Evolutionary conservation across 2,113 vertebrate genomes (phyloP), one percentile per base, ranked within the genome.

Genomic region (Pygoscelis adeliae): DNA sequence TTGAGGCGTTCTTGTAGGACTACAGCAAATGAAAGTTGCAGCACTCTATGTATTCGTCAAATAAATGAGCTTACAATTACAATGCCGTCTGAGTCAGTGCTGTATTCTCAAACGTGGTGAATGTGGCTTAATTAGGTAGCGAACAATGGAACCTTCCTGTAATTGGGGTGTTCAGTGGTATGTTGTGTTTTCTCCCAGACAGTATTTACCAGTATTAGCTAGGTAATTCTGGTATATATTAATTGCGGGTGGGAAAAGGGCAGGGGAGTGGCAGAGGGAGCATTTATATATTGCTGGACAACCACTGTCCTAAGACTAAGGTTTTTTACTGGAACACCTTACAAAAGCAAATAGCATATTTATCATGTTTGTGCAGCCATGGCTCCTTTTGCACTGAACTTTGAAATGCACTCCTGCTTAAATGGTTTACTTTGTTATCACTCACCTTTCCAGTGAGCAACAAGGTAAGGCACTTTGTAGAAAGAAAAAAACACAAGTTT

Each of bases 1-100:
- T 95, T 80, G 63, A 96, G 30, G n/a, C 67, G 4, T 62, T 95
- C 67, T 91, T 95, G 56, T 95, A 65, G n/a, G 79, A 83, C 82
- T 32, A 13, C 73, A 96, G 87, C 84, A 83, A 85, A 73, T 96
- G 30, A 49, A 56, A 25, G 38, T 38, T 73, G n/a, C 56, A 66
- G 44, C 25, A 21, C 34, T 72, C 76, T 29, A 6, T 71, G 56
- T 36, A 26, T 65, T 89, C 16, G 0, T 32, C 62, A 49, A 94
- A 82, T 85, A 91, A 96, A 88, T 93, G 49, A 93, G 73, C 9
- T 96, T 72, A 27, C 38, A 82, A 42, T 89, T 96, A 47, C 19
- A 61, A 12, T 83, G 42, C 22, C 46, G 19, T 59, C 49, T 67
- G 46, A 91, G 36, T 53, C 73, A 62, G 36, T 58, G 30, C 42